Evolutionary conservation across 2,113 vertebrate species (phyloP), one percentile per base, ranked within the genome.

Genomic region (Desmodus rotundus): DNA sequence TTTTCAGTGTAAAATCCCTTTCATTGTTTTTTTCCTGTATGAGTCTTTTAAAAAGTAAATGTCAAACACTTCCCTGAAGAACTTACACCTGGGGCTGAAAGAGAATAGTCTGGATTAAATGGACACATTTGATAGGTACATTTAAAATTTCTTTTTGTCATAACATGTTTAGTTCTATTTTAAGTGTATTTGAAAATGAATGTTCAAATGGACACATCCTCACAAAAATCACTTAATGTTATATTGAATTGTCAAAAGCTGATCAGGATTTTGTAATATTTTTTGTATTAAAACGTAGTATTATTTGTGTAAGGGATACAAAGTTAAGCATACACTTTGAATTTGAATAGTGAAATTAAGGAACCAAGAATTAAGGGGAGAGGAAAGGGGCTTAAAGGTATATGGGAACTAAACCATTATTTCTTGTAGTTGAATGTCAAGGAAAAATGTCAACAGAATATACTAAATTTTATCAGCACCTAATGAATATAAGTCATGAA

Each of bases 31-130:
- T 43, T 36, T 73, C 11, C 12, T 67, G 38, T 68, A 94, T 90
- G 72, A 45, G 70, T 41, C 74, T 86, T 87, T 43, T 92, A 41
- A 87, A 96, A 94, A 93, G 16, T 63, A 15, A 24, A 72, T 89
- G 19, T 47, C 80, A 68, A 83, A 74, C 36, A 41, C 28, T 4
- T 67, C 73, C 47, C 19, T 58, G 31, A 73, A 92, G n/a, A 96
- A 82, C 3, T 88, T 78, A 83, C 15, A 67, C 13, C 41, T 91
- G n/a, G 24, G 50, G 19, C 36, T 81, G 10, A 54, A 91, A 94
- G 17, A 14, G 45, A 91, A 88, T 28, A 38, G 0, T 85, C 73
- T 84, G 36, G n/a, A 20, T 81, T 76, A 73, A 93, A 88, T 33
- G 56, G 45, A 45, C 4, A 22, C 38, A 90, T 90, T 87, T 95